These are phyloP conservation scores for Sander vitreus DNA, from an alignment of 2,113 vertebrate species.

Conservation along the genomic window DNA sequence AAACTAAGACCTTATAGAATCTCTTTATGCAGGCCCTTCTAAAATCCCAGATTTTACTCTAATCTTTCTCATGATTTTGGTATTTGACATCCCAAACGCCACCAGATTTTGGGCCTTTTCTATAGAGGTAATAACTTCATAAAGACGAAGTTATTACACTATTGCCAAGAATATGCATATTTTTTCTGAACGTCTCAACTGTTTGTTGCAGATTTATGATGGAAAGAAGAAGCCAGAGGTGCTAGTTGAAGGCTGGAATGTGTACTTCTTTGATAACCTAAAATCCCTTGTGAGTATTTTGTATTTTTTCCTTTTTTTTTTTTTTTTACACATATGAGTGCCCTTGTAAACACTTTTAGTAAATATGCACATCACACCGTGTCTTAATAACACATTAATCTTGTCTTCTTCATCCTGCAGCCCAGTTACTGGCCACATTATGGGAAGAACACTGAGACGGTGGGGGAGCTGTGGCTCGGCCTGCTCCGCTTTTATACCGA, in stretches of 20 bases:
- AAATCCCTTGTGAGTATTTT: constrained; percentile 82
- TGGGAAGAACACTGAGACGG: constrained; percentile 89
- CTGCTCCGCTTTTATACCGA: constrained; percentile 96
- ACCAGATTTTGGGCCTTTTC: background rate
- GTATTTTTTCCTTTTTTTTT: too few species aligned
- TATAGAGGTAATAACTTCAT: background rate
- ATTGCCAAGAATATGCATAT: background rate
- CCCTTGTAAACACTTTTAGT: background rate
- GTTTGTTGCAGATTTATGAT: constrained; percentile 89
- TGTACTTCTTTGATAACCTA: constrained; percentile 93
- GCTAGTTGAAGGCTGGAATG: constrained; percentile 94
- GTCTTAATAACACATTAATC: background rate
- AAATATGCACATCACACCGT: background rate
- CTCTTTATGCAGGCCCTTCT: background rate
- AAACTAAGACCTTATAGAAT: background rate
- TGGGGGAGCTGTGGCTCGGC: constrained; percentile 94
- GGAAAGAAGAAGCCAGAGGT: constrained; percentile 90
- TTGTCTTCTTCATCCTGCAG: constrained; percentile 72
- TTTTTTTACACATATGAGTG: background rate
- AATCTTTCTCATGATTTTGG: background rate
- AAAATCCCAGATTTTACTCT: background rate
- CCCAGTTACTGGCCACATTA: constrained; percentile 87
- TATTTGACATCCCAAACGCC: background rate
- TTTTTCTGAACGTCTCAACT: constrained; percentile 2
- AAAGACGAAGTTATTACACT: background rate